phyloP scores from a whole-genome alignment of 2,888 invertebrate genomes.

The Campoplex capitator region DNA sequence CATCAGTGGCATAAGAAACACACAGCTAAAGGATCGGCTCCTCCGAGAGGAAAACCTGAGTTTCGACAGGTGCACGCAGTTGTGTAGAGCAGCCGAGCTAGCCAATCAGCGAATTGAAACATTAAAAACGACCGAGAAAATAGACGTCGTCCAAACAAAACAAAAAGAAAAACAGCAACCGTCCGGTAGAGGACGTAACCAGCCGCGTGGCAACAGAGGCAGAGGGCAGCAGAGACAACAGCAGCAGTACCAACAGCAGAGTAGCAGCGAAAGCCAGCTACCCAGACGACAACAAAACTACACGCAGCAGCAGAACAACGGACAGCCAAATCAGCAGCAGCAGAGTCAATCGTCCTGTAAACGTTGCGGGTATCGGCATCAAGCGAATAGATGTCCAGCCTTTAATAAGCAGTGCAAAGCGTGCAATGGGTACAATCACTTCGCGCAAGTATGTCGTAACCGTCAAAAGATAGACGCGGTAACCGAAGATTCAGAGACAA shows the following conservation, averaged over 20 bases:
- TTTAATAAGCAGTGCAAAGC: slow-evolving; percentile 6
- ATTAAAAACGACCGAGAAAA: slow-evolving; percentile 25
- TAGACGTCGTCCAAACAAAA: slow-evolving; percentile 22
- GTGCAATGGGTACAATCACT: neutral
- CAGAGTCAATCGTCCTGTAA: slow-evolving; percentile 7
- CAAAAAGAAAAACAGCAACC: neutral
- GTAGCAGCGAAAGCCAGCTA: slow-evolving; percentile 1
- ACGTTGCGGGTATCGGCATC: slow-evolving; percentile 1
- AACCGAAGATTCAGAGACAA: neutral
- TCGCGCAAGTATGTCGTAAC: slow-evolving; percentile 2
- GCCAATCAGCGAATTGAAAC: slow-evolving; percentile 63
- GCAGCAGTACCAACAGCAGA: slow-evolving; percentile 21
- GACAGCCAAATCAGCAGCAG: no score
- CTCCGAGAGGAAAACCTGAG: no score
- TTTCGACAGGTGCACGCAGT: no score
- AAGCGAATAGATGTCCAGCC: slow-evolving; percentile 1
- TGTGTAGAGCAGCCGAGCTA: slow-evolving; percentile 68
- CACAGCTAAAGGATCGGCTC: no score
- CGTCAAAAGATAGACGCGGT: neutral
- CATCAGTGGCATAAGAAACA: no score
- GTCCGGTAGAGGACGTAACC: slow-evolving; percentile 4
- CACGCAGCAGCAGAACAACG: no score
- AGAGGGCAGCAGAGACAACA: slow-evolving; percentile 23
- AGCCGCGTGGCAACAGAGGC: slow-evolving; percentile 8
- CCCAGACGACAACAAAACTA: no score